phyloP scores from a whole-genome alignment of 2,888 invertebrate genomes.

The Nymphalis polychloros region DNA sequence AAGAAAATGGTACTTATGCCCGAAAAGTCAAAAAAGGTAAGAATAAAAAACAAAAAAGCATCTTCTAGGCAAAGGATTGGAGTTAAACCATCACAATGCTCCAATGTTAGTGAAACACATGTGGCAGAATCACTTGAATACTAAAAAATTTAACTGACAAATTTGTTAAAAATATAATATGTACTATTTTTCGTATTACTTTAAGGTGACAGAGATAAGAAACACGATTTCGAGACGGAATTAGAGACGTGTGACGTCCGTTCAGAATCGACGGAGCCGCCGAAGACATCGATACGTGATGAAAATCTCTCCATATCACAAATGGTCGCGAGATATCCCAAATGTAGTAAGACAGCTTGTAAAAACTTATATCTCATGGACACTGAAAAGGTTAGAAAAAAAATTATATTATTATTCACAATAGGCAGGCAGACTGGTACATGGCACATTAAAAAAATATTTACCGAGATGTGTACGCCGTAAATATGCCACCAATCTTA shows the following conservation, averaged over 20 bases:
- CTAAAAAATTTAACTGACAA: too few relatives aligned
- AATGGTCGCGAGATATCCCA: conserved; percentile 84
- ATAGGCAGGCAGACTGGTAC: too few relatives aligned
- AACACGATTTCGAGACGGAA: conserved; percentile 81
- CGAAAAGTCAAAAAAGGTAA: conserved; percentile 84
- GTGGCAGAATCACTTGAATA: too few relatives aligned
- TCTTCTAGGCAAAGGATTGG: background rate
- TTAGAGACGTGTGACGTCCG: conserved; percentile 84
- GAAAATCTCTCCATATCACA: conserved; percentile 87
- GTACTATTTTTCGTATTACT: background rate
- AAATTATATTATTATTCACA: background rate
- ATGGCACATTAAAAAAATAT: too few relatives aligned
- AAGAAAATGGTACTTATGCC: conserved; percentile 81
- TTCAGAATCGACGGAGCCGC: conserved; percentile 78
- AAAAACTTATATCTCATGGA: conserved; percentile 90
- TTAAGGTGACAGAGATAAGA: conserved; percentile 73
- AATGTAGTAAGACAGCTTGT: conserved; percentile 83
- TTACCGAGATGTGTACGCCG: too few relatives aligned
- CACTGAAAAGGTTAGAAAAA: conserved; percentile 79
- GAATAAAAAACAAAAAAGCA: background rate
- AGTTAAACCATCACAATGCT: too few relatives aligned
- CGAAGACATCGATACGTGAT: conserved; percentile 84
- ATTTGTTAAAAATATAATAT: background rate
- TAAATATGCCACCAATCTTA: too few relatives aligned
- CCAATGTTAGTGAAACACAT: too few relatives aligned